These are phyloP conservation scores for Plodia interpunctella DNA, from an alignment of 1,140 invertebrate genomes.

Conservation along the genomic window DNA sequence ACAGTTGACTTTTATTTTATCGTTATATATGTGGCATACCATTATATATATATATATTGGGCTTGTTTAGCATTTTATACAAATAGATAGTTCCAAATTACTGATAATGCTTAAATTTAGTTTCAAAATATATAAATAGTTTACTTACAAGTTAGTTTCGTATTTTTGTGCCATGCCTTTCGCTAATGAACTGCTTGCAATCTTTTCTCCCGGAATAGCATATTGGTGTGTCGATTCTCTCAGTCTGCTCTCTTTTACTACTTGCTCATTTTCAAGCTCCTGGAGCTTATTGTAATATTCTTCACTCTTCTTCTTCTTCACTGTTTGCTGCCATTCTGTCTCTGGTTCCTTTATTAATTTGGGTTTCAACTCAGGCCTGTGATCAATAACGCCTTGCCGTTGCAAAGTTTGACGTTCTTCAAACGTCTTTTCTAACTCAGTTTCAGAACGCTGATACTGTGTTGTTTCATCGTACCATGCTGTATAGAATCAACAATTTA, in stretches of 20 bases:
- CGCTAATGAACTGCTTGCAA: constrained; percentile 85
- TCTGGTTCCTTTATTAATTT: constrained; percentile 85
- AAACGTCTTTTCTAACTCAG: constrained; percentile 91
- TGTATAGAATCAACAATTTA: constrained; percentile 65
- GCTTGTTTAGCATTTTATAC: too few relatives aligned
- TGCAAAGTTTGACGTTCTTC: constrained; percentile 87
- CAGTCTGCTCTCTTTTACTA: constrained; percentile 87
- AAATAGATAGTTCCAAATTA: too few relatives aligned
- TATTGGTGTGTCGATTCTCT: constrained; percentile 88
- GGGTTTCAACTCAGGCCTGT: constrained; percentile 80
- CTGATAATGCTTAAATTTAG: too few relatives aligned
- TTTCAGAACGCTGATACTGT: constrained; percentile 90
- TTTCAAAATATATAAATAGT: not conserved
- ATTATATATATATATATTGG: too few relatives aligned
- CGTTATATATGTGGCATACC: too few relatives aligned
- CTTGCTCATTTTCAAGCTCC: constrained; percentile 89
- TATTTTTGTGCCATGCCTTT: constrained; percentile 92
- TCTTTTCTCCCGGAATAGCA: constrained; percentile 89
- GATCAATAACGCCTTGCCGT: constrained; percentile 79
- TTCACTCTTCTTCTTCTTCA: constrained; percentile 89
- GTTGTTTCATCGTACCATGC: constrained; percentile 95
- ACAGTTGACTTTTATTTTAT: too few relatives aligned
- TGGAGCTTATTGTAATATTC: constrained; percentile 91
- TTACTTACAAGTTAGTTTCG: constrained; percentile 88
- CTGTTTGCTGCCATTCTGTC: constrained; percentile 90